phyloP scores from a whole-genome alignment of 2,113 vertebrate species.

The Meleagris gallopavo region DNA sequence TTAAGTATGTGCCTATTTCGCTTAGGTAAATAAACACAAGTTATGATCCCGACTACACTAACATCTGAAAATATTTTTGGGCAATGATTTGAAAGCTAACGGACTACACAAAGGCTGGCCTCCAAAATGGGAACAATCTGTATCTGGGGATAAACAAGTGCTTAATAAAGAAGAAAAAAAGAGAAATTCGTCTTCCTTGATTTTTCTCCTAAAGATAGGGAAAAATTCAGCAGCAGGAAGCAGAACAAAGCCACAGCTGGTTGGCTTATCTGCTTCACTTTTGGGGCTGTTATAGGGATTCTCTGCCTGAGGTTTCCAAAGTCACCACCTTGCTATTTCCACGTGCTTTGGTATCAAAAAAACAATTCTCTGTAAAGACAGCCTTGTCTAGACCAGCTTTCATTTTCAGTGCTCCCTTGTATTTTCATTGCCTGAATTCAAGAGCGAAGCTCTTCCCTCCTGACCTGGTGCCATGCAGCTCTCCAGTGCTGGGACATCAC shows the following conservation, averaged over 20 bases:
- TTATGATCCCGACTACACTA: background rate
- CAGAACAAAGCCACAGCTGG: background rate
- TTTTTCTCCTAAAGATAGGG: background rate
- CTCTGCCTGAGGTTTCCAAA: background rate
- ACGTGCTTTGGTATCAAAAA: background rate
- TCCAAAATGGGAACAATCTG: background rate
- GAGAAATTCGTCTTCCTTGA: background rate
- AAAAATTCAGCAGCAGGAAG: background rate
- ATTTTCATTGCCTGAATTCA: background rate
- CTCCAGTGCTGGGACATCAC: fast-evolving
- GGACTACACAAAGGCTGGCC: background rate
- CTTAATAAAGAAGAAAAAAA: background rate
- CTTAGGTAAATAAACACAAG: background rate
- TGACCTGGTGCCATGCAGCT: background rate
- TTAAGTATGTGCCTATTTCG: background rate
- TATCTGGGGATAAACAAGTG: background rate
- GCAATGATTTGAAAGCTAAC: background rate
- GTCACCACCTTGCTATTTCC: background rate
- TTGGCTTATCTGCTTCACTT: background rate
- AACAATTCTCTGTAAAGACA: background rate
- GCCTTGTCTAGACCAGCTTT: background rate
- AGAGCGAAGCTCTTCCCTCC: background rate
- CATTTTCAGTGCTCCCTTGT: background rate
- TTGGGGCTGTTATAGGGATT: background rate
- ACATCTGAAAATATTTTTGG: background rate